Base-by-base conservation (phyloP, 2,113 vertebrate genomes). In the Tinamus guttatus region DNA sequence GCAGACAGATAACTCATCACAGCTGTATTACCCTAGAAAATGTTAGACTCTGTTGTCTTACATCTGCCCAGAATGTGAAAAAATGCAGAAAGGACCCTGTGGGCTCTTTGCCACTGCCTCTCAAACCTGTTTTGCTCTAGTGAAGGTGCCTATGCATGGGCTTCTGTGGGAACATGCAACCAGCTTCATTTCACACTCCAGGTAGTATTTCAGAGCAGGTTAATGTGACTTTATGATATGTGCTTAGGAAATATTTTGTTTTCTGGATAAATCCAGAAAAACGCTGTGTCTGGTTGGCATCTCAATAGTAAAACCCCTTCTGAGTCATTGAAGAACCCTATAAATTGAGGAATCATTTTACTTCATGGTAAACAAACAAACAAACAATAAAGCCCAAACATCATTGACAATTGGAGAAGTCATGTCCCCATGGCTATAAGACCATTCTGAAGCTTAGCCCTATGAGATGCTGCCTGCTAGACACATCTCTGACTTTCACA, bases 331-430 rank as follows among this genome's bases (percentile, higher is more conserved):
- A n/a, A 62, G 79, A 51, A 17, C 12, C 30, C 25, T 0, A 0
- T 14, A 38, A 78, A 21, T 12, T 27, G 32, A 78, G 49, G 36
- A 87, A 64, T 70, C 34, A 21, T 38, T 74, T 83, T 32, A 54
- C 18, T 21, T 81, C 0, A 0, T 0, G 1, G 28, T 74, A 69
- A 45, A 45, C 15, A 45, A 45, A 45, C 17, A 47, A 20, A 47
- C 19, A 47, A 21, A 47, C 19, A 24, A 28, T 68, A 32, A 63
- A 52, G 3, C 15, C 3, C 52, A 30, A 49, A 32, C 1, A 7
- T 24, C 15, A 21, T 32, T 59, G 43, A 73, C 27, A 75, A 13
- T 11, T 32, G 69, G 32, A 58, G 60, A 36, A 28, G 4, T 22
- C 32, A 1, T 22, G 40, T 30, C 30, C 30, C 12, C 24, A 13